A percentile compares a stretch with the other conserved stretches of the same genome.
Conservation (phyloP, 2,113 vertebrate species). For the Mus spicilegus region DNA sequence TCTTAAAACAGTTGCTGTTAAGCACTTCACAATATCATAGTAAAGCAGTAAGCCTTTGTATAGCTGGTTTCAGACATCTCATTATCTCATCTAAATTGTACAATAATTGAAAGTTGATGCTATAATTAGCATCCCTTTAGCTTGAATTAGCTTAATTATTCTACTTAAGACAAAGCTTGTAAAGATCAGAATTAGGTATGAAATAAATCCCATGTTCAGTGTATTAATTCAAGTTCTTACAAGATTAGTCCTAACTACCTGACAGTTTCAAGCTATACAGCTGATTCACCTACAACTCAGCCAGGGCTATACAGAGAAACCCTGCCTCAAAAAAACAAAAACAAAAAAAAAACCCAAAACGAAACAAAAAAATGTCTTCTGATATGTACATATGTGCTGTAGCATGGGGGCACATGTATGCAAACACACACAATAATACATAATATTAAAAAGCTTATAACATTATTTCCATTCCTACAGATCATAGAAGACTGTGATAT, state of each 20-base stretch:
- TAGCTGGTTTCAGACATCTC: neutral
- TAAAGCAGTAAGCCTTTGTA: neutral
- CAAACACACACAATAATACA: neutral
- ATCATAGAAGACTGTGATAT: conserved; percentile 5
- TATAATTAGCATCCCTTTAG: neutral
- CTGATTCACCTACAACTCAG: too few relatives aligned
- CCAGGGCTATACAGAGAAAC: too few relatives aligned
- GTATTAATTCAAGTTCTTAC: neutral
- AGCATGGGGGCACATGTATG: neutral
- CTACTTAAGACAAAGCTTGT: neutral
- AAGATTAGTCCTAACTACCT: neutral
- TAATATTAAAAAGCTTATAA: neutral
- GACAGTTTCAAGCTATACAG: neutral
- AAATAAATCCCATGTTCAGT: neutral
- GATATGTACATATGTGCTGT: neutral
- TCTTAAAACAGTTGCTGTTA: neutral
- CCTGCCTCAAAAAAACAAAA: too few relatives aligned
- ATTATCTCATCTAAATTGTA: neutral
- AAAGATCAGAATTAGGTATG: neutral
- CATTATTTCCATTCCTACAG: conserved; percentile 12
- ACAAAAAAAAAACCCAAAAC: too few relatives aligned
- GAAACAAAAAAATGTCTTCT: neutral
- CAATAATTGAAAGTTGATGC: neutral
- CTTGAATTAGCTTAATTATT: neutral
- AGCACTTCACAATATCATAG: neutral